A percentile compares a stretch with the other conserved stretches of the same genome.
Evolutionary conservation across 2,113 vertebrate species (phyloP).

Genomic region (Scomber colias): DNA sequence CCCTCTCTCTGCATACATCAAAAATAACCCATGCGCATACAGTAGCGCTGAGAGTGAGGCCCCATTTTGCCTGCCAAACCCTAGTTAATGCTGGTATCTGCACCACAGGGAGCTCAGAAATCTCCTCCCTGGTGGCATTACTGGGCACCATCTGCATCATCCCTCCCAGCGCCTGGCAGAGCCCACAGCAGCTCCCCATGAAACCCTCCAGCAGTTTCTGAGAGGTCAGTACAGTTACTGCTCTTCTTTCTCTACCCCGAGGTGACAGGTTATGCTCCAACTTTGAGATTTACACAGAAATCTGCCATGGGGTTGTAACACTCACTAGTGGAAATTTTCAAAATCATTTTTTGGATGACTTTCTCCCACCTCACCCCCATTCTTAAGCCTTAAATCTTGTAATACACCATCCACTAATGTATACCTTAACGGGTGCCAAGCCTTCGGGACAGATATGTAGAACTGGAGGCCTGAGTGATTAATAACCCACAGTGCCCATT

Average conservation of each 20-base stretch:
- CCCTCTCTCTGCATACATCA: constrained; percentile 21
- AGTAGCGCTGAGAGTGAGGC: constrained; percentile 19
- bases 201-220: constrained; percentile 47
- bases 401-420: constrained; percentile 43
- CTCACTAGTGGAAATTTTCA: constrained; percentile 24
- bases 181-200: constrained; percentile 32
- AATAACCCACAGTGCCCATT: constrained; percentile 43
- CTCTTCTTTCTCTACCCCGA: constrained; percentile 20
- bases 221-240: constrained; percentile 50
- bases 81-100: constrained; percentile 53
- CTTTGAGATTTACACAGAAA: constrained; percentile 43
- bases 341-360: constrained; percentile 40
- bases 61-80: constrained; percentile 53
- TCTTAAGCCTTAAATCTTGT: constrained; percentile 38
- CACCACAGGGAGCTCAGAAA: constrained; percentile 43
- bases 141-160: constrained; percentile 68
- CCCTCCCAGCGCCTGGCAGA: constrained; percentile 53
- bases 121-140: constrained; percentile 52
- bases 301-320: constrained; percentile 26
- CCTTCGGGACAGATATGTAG: constrained; percentile 37
- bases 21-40: constrained; percentile 42
- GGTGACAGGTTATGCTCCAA: constrained; percentile 42
- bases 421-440: constrained; percentile 16
- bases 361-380: constrained; percentile 13
- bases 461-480: constrained; percentile 46